Evolutionary conservation across 2,888 invertebrate species (phyloP), one percentile per base, ranked within the genome.

Genomic region (Dolichomitus sp.): DNA sequence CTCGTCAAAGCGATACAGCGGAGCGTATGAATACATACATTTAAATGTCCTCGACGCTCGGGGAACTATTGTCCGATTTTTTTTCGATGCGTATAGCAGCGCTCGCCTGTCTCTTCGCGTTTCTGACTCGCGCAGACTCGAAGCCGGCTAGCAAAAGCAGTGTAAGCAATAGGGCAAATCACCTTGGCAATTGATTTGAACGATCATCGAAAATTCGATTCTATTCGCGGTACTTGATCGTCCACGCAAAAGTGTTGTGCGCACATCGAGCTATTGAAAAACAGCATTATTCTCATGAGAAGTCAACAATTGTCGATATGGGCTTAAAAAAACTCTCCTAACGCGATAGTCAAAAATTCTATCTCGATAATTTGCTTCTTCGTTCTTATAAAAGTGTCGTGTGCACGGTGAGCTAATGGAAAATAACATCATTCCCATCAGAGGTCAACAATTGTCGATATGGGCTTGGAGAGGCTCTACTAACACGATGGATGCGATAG

Each of bases 1-100:
- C 93, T 93, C 91, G 92, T 92, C 93, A 92, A 92, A 92, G 91
- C 90, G 88, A 91, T 91, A 92, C 91, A 90, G 85, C 89, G 88
- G 89, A 89, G 61, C 88, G 89, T 91, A 93, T 93, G 93, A 93
- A 93, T 93, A 93, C 92, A 93, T 93, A 92, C 93, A 93, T 93
- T 93, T 93, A 92, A 93, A 93, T 93, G 91, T 92, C 87, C 89
- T 76, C 83, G 66, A 42, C 78, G 88, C 74, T 85, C 88, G 93
- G 74, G 87, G 81, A 93, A 91, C 88, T 93, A 93, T 93, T 93
- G 93, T 92, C 93, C 89, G 87, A 91, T 90, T 92, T 90, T 88
- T 76, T 48, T 76, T 50, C 65, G 63, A 89, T 61, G 59, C 50
- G 30, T 42, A 42, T 42, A 48, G 70, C 61, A 11, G 37, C 23